These are phyloP conservation scores for Oreochromis spilurus DNA, from an alignment of 2,113 vertebrate genomes.

Conservation along the genomic window DNA sequence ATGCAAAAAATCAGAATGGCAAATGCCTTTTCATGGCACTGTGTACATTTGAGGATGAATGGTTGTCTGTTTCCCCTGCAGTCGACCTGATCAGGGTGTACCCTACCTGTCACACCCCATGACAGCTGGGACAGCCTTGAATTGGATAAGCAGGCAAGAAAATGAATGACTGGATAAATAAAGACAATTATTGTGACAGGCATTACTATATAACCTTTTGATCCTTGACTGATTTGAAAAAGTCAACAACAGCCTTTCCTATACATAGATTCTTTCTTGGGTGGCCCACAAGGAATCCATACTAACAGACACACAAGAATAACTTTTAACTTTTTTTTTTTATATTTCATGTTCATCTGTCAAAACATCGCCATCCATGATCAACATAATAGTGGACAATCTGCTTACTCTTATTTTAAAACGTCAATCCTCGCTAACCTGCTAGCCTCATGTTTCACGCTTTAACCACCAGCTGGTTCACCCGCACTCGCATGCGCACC, in stretches of 20 bases:
- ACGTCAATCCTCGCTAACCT: background rate
- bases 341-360: background rate
- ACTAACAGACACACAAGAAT: background rate
- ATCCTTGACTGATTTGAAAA: background rate
- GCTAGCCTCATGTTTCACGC: background rate
- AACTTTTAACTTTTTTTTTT: background rate
- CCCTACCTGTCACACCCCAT: background rate
- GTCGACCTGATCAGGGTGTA: background rate
- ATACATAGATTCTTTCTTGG: background rate
- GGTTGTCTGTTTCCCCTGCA: background rate
- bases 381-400: background rate
- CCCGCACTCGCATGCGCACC: background rate
- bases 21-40: background rate
- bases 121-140: background rate
- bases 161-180: background rate
- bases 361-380: background rate
- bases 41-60: background rate
- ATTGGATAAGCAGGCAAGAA: background rate
- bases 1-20: background rate
- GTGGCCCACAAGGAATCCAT: background rate
- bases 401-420: background rate
- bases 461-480: background rate
- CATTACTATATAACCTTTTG: background rate
- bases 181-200: background rate
- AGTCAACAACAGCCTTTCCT: background rate